phyloP scores from a whole-genome alignment of 2,888 invertebrate genomes.

The Laspeyria flexula region DNA sequence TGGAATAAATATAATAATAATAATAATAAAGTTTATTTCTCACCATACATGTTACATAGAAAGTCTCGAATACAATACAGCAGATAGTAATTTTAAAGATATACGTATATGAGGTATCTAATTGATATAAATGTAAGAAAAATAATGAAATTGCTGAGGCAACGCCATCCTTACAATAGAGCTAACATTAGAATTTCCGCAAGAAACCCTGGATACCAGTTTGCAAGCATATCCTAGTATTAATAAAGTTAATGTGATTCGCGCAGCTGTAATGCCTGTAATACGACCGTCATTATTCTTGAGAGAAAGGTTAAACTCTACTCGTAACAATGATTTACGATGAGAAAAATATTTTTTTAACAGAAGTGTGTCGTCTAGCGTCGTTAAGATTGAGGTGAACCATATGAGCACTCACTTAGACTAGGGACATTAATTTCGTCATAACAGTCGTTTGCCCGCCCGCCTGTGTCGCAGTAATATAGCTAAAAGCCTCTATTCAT shows the following conservation, averaged over 20 bases:
- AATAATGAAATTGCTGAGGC: too few species aligned
- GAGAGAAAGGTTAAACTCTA: slow-evolving; percentile 23
- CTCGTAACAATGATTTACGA: slow-evolving; percentile 24
- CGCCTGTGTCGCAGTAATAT: slow-evolving; percentile 67
- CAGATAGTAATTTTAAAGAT: too few species aligned
- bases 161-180: too few species aligned
- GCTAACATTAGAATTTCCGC: too few species aligned
- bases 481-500: slow-evolving; percentile 76
- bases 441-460: slow-evolving; percentile 69
- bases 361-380: slow-evolving; percentile 24
- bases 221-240: too few species aligned
- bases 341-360: slow-evolving; percentile 32
- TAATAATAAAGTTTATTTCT: too few species aligned
- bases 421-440: slow-evolving; percentile 69
- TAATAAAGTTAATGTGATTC: neutral
- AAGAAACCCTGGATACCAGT: too few species aligned
- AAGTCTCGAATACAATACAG: too few species aligned
- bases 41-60: too few species aligned
- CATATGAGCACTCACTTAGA: slow-evolving; percentile 69
- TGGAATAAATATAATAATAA: too few species aligned
- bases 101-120: too few species aligned
- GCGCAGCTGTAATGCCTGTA: slow-evolving; percentile 1
- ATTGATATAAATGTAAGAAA: too few species aligned
- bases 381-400: slow-evolving; percentile 62
- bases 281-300: slow-evolving; percentile 21